These are phyloP conservation scores for Marasmarcha lunaedactyla DNA, from an alignment of 2,888 invertebrate species.

Conservation along the genomic window DNA sequence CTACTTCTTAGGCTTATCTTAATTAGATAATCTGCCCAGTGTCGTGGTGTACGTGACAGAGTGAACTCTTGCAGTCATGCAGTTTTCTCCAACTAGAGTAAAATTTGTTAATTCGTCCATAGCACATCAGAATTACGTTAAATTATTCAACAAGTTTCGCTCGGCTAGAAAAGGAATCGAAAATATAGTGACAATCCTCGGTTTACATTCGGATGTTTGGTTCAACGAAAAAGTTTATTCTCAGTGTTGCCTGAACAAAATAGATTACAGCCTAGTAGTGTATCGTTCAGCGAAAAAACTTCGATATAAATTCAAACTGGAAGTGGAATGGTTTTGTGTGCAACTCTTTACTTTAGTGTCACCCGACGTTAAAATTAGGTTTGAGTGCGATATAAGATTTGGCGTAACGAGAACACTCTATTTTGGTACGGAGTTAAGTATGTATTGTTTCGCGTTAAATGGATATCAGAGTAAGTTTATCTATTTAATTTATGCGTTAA, in stretches of 20 bases:
- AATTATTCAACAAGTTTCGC: conserved; percentile 43
- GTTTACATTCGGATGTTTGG: conserved; percentile 35
- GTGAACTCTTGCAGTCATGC: conserved; percentile 30
- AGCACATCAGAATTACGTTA: conserved; percentile 51
- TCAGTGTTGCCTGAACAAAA: too few species aligned
- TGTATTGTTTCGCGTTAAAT: neutral
- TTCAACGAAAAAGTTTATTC: neutral
- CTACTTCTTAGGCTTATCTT: conserved; percentile 41
- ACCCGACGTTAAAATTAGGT: conserved; percentile 22
- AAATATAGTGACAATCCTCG: conserved; percentile 47
- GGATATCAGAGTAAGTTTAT: too few species aligned
- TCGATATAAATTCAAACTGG: conserved; percentile 21
- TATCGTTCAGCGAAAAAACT: too few species aligned
- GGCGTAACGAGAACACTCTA: conserved; percentile 21
- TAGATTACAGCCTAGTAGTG: too few species aligned
- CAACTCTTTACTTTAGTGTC: conserved; percentile 21
- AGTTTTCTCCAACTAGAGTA: conserved; percentile 45
- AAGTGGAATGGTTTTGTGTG: conserved; percentile 28
- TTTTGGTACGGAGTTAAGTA: conserved; percentile 3
- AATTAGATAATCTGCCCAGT: conserved; percentile 19
- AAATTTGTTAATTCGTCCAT: conserved; percentile 48
- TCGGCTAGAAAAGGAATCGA: conserved; percentile 38
- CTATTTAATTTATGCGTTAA: too few species aligned
- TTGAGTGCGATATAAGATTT: conserved; percentile 35
- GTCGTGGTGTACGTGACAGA: conserved; percentile 29